Conservation (phyloP, 2,113 vertebrate genomes). For the Chaetodon trifascialis region DNA sequence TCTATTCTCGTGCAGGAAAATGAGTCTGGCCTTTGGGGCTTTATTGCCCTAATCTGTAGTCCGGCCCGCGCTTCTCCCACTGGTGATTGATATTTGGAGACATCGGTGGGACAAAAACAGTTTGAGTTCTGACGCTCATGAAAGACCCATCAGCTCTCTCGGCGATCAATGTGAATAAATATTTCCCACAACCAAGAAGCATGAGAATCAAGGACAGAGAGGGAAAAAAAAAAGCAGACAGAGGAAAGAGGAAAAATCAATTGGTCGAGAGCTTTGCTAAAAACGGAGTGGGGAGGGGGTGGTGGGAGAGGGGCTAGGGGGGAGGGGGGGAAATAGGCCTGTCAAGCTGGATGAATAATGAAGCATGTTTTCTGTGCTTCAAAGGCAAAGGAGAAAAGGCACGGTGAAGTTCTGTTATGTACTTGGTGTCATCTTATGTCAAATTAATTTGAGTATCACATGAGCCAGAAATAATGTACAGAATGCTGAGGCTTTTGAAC, state of each 20-base stretch:
- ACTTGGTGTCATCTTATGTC: slow-evolving; percentile 45
- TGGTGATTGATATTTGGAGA: slow-evolving; percentile 83
- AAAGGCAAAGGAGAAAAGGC: slow-evolving; percentile 62
- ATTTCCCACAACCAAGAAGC: slow-evolving; percentile 85
- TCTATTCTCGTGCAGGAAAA: slow-evolving; percentile 53
- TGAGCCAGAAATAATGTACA: slow-evolving; percentile 21
- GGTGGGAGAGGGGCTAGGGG: neutral
- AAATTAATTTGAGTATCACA: slow-evolving; percentile 56
- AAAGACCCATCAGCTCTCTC: slow-evolving; percentile 82
- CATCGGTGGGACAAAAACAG: slow-evolving; percentile 79
- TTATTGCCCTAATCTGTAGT: slow-evolving; percentile 72
- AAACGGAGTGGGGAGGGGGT: slow-evolving; percentile 46
- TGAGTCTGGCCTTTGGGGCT: slow-evolving; percentile 67
- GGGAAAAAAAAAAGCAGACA: slow-evolving; percentile 32
- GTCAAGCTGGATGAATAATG: slow-evolving; percentile 73
- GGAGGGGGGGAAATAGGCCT: slow-evolving; percentile 35
- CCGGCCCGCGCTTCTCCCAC: slow-evolving; percentile 51
- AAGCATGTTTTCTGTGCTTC: slow-evolving; percentile 67
- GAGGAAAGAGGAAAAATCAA: slow-evolving; percentile 72
- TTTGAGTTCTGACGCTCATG: slow-evolving; percentile 80
- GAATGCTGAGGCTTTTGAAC: slow-evolving; percentile 20
- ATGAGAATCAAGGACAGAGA: slow-evolving; percentile 71
- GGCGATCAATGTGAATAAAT: slow-evolving; percentile 85
- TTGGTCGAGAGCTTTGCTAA: slow-evolving; percentile 74
- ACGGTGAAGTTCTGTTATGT: slow-evolving; percentile 50